Conservation (phyloP, 2,113 vertebrate genomes). For the Protobothrops flavoviridis region DNA sequence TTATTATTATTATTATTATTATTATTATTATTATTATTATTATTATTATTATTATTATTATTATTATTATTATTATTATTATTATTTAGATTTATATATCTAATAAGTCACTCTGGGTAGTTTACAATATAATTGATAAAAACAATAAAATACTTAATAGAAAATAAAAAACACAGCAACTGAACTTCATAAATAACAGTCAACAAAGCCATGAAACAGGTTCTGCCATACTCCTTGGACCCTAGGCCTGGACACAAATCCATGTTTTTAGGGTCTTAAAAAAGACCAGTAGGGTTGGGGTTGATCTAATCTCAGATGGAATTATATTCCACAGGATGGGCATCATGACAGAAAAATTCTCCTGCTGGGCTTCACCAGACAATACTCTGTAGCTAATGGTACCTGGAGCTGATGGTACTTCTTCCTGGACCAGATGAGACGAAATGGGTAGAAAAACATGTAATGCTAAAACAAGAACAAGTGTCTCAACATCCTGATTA, state of each 20-base stretch:
- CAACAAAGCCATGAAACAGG: not conserved
- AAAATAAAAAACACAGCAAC: not conserved
- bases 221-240: not conserved
- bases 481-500: not conserved
- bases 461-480: not conserved
- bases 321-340: not conserved
- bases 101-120: not conserved
- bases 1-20: no score
- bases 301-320: not conserved
- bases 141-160: not conserved
- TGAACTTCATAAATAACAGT: not conserved
- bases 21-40: no score
- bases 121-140: not conserved
- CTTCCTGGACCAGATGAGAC: not conserved
- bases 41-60: no score
- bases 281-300: not conserved
- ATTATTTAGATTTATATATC: not conserved
- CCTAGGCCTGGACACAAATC: not conserved
- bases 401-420: not conserved
- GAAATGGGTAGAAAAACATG: not conserved
- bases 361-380: not conserved
- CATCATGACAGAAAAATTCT: not conserved
- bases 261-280: not conserved
- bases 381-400: not conserved
- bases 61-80: no score